A percentile compares a stretch with the other conserved stretches of the same genome.
Conservation (phyloP, 2,888 invertebrate genomes). For the Cylloceria caligata region DNA sequence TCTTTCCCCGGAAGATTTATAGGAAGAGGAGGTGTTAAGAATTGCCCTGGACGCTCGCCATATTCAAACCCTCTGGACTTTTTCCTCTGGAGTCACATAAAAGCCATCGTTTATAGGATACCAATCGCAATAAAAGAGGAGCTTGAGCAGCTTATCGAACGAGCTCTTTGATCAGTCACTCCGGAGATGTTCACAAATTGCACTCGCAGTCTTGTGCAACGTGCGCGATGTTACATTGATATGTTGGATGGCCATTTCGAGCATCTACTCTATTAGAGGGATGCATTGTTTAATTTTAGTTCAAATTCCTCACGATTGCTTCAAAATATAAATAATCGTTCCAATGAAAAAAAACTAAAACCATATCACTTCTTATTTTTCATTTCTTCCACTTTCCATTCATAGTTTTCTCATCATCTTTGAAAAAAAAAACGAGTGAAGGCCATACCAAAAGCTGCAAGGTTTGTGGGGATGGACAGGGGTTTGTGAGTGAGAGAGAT, state of each 20-base stretch:
- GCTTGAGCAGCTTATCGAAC: conserved; percentile 4
- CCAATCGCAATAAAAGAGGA: background rate
- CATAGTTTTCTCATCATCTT: too few species aligned
- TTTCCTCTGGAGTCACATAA: conserved; percentile 36
- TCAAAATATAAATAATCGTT: too few species aligned
- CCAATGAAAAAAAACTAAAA: too few species aligned
- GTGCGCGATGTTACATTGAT: conserved; percentile 33
- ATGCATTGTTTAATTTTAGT: too few species aligned
- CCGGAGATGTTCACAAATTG: conserved; percentile 11
- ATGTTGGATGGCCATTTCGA: conserved; percentile 32
- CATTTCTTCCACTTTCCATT: too few species aligned
- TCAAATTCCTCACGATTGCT: too few species aligned
- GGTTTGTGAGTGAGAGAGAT: too few species aligned
- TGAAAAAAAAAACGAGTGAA: too few species aligned
- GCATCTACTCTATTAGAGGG: conserved; percentile 10
- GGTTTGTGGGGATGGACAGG: too few species aligned
- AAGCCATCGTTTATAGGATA: conserved; percentile 14
- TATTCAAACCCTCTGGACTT: conserved; percentile 42
- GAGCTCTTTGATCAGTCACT: background rate
- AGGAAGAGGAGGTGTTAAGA: conserved; percentile 7
- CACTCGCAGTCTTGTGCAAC: background rate
- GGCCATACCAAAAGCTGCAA: too few species aligned
- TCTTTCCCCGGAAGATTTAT: conserved; percentile 8
- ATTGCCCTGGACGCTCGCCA: conserved; percentile 42
- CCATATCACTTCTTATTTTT: too few species aligned